Base-by-base conservation (phyloP, 2,888 invertebrate genomes). In the Eupelmus urozonus region DNA sequence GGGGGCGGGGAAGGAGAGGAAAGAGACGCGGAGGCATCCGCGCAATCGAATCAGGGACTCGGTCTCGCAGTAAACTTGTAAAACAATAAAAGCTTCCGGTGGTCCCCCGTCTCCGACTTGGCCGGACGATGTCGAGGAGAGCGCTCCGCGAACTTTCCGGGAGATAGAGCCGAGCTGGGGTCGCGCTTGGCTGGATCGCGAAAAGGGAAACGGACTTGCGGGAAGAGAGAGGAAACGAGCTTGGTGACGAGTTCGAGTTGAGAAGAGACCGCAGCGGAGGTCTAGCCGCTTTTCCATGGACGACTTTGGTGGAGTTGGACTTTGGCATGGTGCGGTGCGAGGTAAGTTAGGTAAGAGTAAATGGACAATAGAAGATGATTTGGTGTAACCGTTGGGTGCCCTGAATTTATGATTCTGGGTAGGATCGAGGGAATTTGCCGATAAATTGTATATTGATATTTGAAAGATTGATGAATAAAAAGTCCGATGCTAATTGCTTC, bases 71-170 rank as follows among this genome's bases (percentile, higher is more conserved):
- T 83, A 84, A 88, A 88, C 89, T 88, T 88, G 89, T 89, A 88
- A 88, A 88, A 88, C 89, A 88, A 88, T 89, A 89, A 89, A 89
- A 88, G 88, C 89, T 89, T 89, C 89, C 88, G 88, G 87, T 82
- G 81, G 83, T 81, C 80, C n/a, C n/a, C n/a, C 82, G 29, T 60
- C 60, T 59, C 34, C 45, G 9, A 7, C 45, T 16, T 82, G 82
- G 81, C 82, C 82, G 82, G 84, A 83, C 79, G 79, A 84, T 84
- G 84, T 84, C 81, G 81, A 83, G 83, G 81, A 79, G 82, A 25
- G 5, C 11, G 29, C 34, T 34, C 18, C 29, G 66, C 66, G 65
- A 45, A 63, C 34, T 66, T 53, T 53, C 29, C 18, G 45, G 20
- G 29, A 9, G 62, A 40, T 1, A 40, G 49, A 16, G 67, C 1